Evolutionary conservation across 37 sponge, comb jelly and placozoan species (phyloP), one percentile per base, ranked within the genome.

Genomic region (Geodia barretti): DNA sequence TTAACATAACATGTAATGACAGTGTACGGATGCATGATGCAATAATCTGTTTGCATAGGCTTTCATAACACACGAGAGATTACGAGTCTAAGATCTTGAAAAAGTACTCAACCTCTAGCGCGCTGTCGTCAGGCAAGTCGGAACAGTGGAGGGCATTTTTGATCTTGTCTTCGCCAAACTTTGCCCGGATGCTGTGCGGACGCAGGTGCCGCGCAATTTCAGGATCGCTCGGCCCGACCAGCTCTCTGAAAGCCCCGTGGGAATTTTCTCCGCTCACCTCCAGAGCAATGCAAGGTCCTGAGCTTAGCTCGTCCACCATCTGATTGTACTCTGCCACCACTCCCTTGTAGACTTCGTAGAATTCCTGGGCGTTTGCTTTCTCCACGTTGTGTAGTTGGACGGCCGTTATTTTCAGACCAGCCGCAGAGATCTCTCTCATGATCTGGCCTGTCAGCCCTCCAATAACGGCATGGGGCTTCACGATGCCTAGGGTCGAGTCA

Each of bases 271-370:
- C 87, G 41, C 26, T 70, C 29, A 98, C 83, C 86, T 96, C 99
- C 72, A 98, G 83, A 26, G 99, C 99, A 20, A 98, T 72, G 65
- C 96, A 98, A n/a, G 99, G 99, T 24, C 99, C 99, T 31, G 94
- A 93, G 63, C 88, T 90, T 33, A 98, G 87, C 76, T 96, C 86
- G 17, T 83, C 82, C 39, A 96, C 96, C 99, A 98, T 95, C 60
- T 83, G 74, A 32, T 39, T 86, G 86, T 93, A 98, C 77, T 98
- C 99, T 0, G 90, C 82, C 20, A 98, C 96, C 33, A 98, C 99
- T 26, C 99, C 99, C 61, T 91, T 92, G 86, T 98, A 98, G 9
- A 98, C 93, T 67, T 98, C 96, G 23, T 84, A 87, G 62, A 98
- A 94, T 80, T 98, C 96, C 71, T 93, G 92, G 19, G 90, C 91